Evolutionary conservation across 2,888 invertebrate genomes (phyloP).

Genomic region (Cenopis cana): DNA sequence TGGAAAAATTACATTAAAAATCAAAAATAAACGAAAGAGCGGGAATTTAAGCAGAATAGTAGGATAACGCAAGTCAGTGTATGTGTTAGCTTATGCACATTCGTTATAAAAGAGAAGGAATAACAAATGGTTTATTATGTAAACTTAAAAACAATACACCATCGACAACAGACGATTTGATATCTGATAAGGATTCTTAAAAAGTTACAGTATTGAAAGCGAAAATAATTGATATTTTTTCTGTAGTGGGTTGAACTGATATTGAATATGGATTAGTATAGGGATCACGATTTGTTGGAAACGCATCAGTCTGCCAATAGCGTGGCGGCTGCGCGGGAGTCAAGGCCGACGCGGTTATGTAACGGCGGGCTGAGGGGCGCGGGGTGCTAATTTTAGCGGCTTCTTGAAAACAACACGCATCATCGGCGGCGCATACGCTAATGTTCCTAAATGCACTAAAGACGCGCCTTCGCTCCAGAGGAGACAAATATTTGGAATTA

Average conservation of each 20-base stretch:
- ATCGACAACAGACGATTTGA: slow-evolving; percentile 26
- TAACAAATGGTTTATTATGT: slow-evolving; percentile 13
- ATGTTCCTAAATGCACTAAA: slow-evolving; percentile 48
- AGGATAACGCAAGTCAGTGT: slow-evolving; percentile 11
- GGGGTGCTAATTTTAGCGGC: slow-evolving; percentile 78
- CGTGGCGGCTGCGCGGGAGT: slow-evolving; percentile 78
- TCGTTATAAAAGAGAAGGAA: slow-evolving; percentile 9
- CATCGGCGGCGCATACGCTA: slow-evolving; percentile 61
- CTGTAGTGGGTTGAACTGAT: slow-evolving; percentile 10
- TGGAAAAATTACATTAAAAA: background rate
- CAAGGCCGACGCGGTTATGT: slow-evolving; percentile 83
- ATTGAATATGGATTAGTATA: slow-evolving; percentile 46
- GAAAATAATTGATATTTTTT: slow-evolving; percentile 18
- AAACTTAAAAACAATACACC: slow-evolving; percentile 30
- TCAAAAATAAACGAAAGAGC: background rate
- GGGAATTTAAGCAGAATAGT: background rate
- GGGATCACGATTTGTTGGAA: slow-evolving; percentile 40
- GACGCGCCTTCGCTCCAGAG: background rate
- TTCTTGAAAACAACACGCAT: slow-evolving; percentile 71
- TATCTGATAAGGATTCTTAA: slow-evolving; percentile 51
- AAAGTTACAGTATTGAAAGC: slow-evolving; percentile 13
- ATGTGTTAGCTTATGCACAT: slow-evolving; percentile 22
- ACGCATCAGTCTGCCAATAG: slow-evolving; percentile 61
- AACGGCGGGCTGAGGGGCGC: slow-evolving; percentile 70
- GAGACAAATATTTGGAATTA: slow-evolving; percentile 20